These are phyloP conservation scores for Spondyliosoma cantharus DNA, from an alignment of 2,797 vertebrate species.

Conservation along the genomic window DNA sequence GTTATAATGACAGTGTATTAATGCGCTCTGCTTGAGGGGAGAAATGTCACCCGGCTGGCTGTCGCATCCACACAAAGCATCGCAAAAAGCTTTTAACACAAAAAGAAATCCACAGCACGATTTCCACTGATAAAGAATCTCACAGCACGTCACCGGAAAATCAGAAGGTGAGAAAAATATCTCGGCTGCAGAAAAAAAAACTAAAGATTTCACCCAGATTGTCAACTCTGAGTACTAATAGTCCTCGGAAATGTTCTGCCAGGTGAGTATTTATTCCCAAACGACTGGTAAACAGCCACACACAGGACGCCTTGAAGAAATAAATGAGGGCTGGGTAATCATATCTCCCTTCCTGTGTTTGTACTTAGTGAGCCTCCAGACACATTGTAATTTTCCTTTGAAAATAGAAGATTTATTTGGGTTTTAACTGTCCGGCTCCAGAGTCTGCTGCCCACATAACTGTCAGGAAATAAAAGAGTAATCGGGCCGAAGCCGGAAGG, in stretches of 20 bases:
- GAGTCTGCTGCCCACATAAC: slow-evolving; percentile 52
- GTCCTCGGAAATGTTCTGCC: slow-evolving; percentile 20
- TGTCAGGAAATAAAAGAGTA: slow-evolving; percentile 56
- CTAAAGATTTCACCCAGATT: slow-evolving; percentile 5
- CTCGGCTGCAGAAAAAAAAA: not conserved
- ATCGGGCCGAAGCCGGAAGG: slow-evolving; percentile 31
- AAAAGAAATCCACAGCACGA: not conserved
- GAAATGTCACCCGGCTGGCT: not conserved
- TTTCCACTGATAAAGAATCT: not conserved
- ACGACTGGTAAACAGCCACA: slow-evolving; percentile 24
- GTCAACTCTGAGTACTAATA: slow-evolving; percentile 7
- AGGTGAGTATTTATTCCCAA: slow-evolving; percentile 26
- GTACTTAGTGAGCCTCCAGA: slow-evolving; percentile 48
- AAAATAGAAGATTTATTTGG: slow-evolving; percentile 55
- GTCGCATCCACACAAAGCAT: not conserved
- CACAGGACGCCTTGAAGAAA: slow-evolving; percentile 27
- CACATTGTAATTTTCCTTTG: slow-evolving; percentile 56
- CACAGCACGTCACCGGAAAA: not conserved
- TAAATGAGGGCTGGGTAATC: slow-evolving; percentile 40
- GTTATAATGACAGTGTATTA: not conserved
- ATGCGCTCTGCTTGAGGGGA: not conserved
- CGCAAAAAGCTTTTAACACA: not conserved
- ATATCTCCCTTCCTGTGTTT: slow-evolving; percentile 37
- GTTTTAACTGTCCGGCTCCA: slow-evolving; percentile 46
- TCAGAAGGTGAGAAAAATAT: slow-evolving; percentile 11